A percentile compares a stretch with the other conserved stretches of the same genome.
phyloP scores from a whole-genome alignment of 1,140 invertebrate genomes.

The Drosophila biarmipes region DNA sequence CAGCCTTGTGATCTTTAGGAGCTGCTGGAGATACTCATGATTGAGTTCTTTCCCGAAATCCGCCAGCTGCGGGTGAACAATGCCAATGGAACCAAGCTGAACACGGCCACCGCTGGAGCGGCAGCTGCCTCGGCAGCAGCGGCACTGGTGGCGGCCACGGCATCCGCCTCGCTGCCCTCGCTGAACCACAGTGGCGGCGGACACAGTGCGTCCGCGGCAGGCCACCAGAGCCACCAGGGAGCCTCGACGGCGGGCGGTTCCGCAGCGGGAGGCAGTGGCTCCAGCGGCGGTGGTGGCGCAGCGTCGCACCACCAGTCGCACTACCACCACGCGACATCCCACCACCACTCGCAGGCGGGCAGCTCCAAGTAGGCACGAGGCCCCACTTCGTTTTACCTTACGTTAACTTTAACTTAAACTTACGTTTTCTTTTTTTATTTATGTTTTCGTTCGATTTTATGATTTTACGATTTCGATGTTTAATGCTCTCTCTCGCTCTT shows the following conservation, averaged over 20 bases:
- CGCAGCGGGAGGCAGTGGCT: conserved; percentile 3
- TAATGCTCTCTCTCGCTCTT: conserved; percentile 42
- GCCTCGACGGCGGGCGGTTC: conserved; percentile 13
- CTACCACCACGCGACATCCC: conserved; percentile 42
- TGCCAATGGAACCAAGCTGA: conserved; percentile 57
- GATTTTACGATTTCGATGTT: conserved; percentile 28
- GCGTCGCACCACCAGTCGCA: conserved; percentile 42
- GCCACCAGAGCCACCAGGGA: conserved; percentile 9
- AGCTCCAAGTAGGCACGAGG: conserved; percentile 49
- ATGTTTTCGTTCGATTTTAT: conserved; percentile 7
- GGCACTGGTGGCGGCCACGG: conserved; percentile 54
- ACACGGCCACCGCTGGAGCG: conserved; percentile 64
- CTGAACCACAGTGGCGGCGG: conserved; percentile 42
- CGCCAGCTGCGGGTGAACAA: conserved; percentile 72
- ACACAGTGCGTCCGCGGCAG: conserved; percentile 13
- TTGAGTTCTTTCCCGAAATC: conserved; percentile 91
- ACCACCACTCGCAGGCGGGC: conserved; percentile 28
- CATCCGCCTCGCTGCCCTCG: conserved; percentile 51
- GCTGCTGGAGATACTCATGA: conserved; percentile 89
- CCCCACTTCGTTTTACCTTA: background rate
- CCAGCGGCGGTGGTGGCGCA: conserved; percentile 5
- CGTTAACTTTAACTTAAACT: conserved; percentile 5
- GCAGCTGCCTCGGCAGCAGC: conserved; percentile 63
- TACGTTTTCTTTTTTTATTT: conserved; percentile 8
- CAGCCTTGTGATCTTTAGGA: conserved; percentile 86